Evolutionary conservation across 2,888 invertebrate genomes (phyloP).

Genomic region (Nezara viridula): DNA sequence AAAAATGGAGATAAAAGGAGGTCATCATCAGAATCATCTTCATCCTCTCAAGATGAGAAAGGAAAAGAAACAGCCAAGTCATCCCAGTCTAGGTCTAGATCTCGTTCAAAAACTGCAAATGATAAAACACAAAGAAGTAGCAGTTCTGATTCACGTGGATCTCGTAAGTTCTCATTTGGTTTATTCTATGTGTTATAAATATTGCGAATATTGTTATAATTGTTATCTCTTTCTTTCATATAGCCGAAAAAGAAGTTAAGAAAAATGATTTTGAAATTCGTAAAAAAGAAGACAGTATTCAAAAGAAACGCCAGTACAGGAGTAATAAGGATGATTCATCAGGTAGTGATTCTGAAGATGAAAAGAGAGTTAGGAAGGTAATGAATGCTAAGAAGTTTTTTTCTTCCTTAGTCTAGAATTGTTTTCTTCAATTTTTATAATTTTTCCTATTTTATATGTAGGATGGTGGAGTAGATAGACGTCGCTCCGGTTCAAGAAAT

Average conservation of each 20-base stretch:
- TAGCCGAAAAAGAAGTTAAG: slow-evolving; percentile 65
- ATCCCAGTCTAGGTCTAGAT: slow-evolving; percentile 67
- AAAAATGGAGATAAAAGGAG: slow-evolving; percentile 64
- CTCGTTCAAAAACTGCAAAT: slow-evolving; percentile 66
- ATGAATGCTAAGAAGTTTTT: slow-evolving; percentile 43
- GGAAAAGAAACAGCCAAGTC: slow-evolving; percentile 62
- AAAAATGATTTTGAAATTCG: slow-evolving; percentile 79
- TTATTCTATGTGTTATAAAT: too few species aligned
- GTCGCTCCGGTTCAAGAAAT: slow-evolving; percentile 50
- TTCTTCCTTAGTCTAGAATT: background rate
- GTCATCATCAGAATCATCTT: slow-evolving; percentile 65
- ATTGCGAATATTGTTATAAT: too few species aligned
- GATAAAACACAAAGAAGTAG: slow-evolving; percentile 61
- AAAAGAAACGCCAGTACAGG: slow-evolving; percentile 90
- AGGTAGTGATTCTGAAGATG: slow-evolving; percentile 74
- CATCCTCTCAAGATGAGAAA: slow-evolving; percentile 64
- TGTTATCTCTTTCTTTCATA: background rate
- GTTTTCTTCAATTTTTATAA: background rate
- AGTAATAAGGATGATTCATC: slow-evolving; percentile 86
- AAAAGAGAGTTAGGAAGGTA: slow-evolving; percentile 71
- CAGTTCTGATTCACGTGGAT: slow-evolving; percentile 64
- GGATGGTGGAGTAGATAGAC: slow-evolving; percentile 54
- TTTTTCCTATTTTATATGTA: background rate
- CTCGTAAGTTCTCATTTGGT: slow-evolving; percentile 53
- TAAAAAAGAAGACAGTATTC: slow-evolving; percentile 84